Conservation (phyloP, 2,113 vertebrate genomes). For the Poicephalus meyeri region DNA sequence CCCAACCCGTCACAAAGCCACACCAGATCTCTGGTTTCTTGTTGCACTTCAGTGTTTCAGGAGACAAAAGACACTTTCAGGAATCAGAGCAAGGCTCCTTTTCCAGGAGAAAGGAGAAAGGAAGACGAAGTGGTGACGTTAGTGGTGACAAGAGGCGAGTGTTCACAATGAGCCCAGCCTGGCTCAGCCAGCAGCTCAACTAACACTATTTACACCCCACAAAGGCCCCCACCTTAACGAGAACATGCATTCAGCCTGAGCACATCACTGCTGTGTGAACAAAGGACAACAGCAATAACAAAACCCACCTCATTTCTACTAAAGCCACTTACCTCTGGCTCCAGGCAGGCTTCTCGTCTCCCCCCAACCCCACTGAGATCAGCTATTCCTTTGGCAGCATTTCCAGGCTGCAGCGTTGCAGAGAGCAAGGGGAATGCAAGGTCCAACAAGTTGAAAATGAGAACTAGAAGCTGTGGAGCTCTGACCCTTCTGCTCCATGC, state of each 20-base stretch:
- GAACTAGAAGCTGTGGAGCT: background rate
- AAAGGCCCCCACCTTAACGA: background rate
- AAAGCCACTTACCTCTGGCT: background rate
- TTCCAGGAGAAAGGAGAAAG: background rate
- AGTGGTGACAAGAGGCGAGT: background rate
- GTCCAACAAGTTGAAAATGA: background rate
- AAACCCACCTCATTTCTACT: background rate
- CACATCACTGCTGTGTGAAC: background rate
- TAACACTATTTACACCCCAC: background rate
- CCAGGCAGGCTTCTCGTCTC: background rate
- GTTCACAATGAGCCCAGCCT: background rate
- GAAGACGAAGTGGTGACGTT: background rate
- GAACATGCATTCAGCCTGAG: background rate
- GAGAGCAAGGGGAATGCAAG: background rate
- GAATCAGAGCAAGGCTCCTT: background rate
- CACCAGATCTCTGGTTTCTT: background rate
- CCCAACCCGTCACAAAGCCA: background rate
- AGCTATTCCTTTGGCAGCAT: background rate
- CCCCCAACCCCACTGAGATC: background rate
- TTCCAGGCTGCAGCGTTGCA: background rate
- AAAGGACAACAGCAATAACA: background rate
- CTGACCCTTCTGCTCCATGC: background rate
- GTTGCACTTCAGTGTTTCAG: background rate
- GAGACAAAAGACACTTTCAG: constrained; percentile 14
- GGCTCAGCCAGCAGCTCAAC: background rate